Evolutionary conservation across 2,113 vertebrate species (phyloP), one percentile per base, ranked within the genome.

Genomic region (Orientallactaga bullata): DNA sequence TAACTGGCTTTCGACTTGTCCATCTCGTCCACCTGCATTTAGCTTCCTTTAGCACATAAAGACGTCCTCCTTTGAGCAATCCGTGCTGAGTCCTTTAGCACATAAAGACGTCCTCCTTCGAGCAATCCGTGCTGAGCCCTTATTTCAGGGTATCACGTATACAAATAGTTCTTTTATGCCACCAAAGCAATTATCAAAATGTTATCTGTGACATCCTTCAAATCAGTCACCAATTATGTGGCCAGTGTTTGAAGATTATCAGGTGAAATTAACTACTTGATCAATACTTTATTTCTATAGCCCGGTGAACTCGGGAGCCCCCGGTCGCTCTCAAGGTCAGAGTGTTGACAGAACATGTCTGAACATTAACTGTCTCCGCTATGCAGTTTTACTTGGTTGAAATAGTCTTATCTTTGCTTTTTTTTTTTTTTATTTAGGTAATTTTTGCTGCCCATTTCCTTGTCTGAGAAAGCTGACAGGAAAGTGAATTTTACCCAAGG

Each of bases 271-370:
- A 26, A 23, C 58, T 78, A 71, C 16, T n/a, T 81, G 91, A 97
- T 97, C 95, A 85, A 93, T 96, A 94, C 69, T 15, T 24, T 83
- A 80, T 94, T 96, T 87, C 83, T 91, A n/a, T 82, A 94, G 94
- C 94, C 80, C 20, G 58, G 61, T 28, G 24, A 69, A 21, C 8
- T n/a, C 16, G 60, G 2, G 35, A 17, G 8, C 20, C 39, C 12
- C 71, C 20, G 28, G 37, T 66, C 84, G 26, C 55, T 95, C 96
- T 85, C 87, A 68, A 21, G 39, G 28, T 82, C 94, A 17, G 0
- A 26, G 66, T 91, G 63, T 81, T 94, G 35, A 32, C 83, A 16
- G 60, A 79, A 87, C 71, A 24, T 42, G 84, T 21, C 60, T 73
- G 1, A 89, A 21, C 58, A 71, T 39, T 51, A 37, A 21, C 35